Evolutionary conservation across 2,797 vertebrate genomes (phyloP).

Genomic region (Anomalospiza imberbis): DNA sequence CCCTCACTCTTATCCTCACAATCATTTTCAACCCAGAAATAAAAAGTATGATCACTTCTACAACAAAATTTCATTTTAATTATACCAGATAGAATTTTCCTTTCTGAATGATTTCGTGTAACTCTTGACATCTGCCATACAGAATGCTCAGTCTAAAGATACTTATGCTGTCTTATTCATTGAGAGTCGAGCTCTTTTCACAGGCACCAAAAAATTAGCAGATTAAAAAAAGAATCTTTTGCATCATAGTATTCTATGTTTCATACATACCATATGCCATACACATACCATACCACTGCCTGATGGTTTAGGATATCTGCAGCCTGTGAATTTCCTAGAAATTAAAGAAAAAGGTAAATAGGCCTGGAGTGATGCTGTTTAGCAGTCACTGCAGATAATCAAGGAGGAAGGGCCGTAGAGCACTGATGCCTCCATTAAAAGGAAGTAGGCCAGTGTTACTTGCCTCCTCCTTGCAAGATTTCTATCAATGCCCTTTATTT

Average conservation of each 20-base stretch:
- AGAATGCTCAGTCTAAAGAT: neutral
- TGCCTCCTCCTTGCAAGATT: neutral
- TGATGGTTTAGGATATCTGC: neutral
- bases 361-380: neutral
- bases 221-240: neutral
- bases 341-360: neutral
- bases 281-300: too few species aligned
- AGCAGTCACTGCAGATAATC: neutral
- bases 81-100: neutral
- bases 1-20: neutral
- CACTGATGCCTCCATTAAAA: neutral
- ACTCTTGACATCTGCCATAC: neutral
- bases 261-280: neutral
- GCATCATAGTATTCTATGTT: neutral
- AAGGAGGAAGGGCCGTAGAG: neutral
- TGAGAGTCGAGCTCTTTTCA: neutral
- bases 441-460: neutral
- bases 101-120: neutral
- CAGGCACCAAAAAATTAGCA: neutral
- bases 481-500: neutral
- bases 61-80: neutral
- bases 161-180: neutral
- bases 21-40: neutral
- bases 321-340: neutral
- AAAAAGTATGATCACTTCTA: neutral